Percentiles rank a stretch among this genome's conserved stretches.
phyloP scores from a whole-genome alignment of 2,797 vertebrate species.

The Arrhamphus sclerolepis region DNA sequence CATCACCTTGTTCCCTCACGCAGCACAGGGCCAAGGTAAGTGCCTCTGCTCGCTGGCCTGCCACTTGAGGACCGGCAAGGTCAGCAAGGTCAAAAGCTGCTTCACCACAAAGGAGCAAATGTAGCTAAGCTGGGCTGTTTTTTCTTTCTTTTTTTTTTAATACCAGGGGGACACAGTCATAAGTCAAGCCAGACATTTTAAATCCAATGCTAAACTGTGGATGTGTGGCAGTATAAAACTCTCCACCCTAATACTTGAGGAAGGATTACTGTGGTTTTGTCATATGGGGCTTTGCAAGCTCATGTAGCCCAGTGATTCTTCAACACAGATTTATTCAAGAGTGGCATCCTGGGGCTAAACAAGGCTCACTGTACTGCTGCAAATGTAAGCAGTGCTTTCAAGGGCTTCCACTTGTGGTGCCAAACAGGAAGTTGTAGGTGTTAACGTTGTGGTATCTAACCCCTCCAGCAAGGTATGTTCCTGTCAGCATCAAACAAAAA shows the following conservation, averaged over 20 bases:
- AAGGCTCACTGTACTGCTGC: neutral
- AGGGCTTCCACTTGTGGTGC: neutral
- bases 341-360: neutral
- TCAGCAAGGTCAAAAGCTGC: neutral
- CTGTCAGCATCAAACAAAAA: neutral
- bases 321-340: neutral
- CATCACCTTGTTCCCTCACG: slow-evolving; percentile 65
- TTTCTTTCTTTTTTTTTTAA: no score
- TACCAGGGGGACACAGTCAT: neutral
- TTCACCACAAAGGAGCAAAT: slow-evolving; percentile 1
- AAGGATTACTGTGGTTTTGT: neutral
- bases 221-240: neutral
- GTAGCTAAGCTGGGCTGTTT: slow-evolving; percentile 4
- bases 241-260: neutral
- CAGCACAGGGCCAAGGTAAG: slow-evolving; percentile 86
- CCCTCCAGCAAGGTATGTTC: no score
- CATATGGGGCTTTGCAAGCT: neutral
- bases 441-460: no score
- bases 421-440: neutral
- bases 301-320: neutral
- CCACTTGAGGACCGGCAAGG: slow-evolving; percentile 5
- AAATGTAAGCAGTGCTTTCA: neutral
- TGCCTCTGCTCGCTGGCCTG: slow-evolving; percentile 1
- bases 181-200: neutral
- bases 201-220: neutral